A percentile compares a stretch with the other conserved stretches of the same genome.
phyloP scores from a whole-genome alignment of 2,888 invertebrate species.

The Liodrosophila aerea region DNA sequence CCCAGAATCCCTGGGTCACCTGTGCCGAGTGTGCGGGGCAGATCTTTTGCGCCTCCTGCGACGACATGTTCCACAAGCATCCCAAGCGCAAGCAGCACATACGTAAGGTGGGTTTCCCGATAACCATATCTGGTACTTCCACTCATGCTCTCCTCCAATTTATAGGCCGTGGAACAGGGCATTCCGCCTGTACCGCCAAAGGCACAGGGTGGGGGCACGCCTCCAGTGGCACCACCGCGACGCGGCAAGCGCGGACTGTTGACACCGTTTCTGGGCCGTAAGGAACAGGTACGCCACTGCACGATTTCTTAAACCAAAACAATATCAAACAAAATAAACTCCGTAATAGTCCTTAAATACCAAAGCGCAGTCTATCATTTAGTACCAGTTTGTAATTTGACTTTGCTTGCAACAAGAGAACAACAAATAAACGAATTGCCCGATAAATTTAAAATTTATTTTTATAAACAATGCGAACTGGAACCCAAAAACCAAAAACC shows the following conservation, averaged over 20 bases:
- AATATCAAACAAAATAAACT: constrained; percentile 34
- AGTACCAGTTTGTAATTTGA: constrained; percentile 70
- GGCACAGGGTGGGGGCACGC: constrained; percentile 76
- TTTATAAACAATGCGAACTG: constrained; percentile 21
- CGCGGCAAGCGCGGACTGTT: constrained; percentile 85
- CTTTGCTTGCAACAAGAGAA: constrained; percentile 39
- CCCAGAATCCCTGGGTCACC: constrained; percentile 89
- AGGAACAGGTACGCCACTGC: constrained; percentile 83
- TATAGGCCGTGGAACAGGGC: constrained; percentile 78
- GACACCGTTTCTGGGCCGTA: constrained; percentile 83
- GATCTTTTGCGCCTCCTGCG: constrained; percentile 94
- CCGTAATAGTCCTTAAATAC: constrained; percentile 24
- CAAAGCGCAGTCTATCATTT: constrained; percentile 51
- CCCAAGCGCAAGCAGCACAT: constrained; percentile 92
- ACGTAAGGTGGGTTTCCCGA: constrained; percentile 87
- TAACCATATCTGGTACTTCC: neutral
- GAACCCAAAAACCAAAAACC: constrained; percentile 35
- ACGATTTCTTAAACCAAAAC: constrained; percentile 81
- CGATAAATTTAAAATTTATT: no score
- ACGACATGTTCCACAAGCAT: constrained; percentile 96
- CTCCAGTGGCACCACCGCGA: constrained; percentile 87
- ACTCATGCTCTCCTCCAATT: neutral
- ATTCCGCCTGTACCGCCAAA: constrained; percentile 88
- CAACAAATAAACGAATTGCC: constrained; percentile 28
- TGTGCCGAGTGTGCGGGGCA: constrained; percentile 93